Evolutionary conservation across 1,140 invertebrate species (phyloP).

Genomic region (Brachionus rubens): DNA sequence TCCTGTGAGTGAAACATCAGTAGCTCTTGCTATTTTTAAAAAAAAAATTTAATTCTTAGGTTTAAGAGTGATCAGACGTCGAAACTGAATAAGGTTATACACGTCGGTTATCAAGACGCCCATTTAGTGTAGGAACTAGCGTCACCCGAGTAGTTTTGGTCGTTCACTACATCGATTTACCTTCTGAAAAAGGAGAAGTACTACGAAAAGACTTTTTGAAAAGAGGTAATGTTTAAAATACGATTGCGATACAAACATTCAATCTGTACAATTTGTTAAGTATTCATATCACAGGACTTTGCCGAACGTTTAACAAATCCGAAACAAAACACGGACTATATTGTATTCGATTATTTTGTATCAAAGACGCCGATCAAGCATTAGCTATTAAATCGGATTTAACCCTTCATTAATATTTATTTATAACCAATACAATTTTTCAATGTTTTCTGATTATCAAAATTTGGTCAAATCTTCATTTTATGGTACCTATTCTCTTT

Average conservation of each 20-base stretch:
- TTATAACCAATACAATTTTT: constrained; percentile 37
- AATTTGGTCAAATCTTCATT: constrained; percentile 35
- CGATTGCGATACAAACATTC: constrained; percentile 16
- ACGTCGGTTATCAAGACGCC: constrained; percentile 13
- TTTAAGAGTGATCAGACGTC: constrained; percentile 33
- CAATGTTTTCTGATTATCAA: constrained; percentile 24
- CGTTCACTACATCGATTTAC: constrained; percentile 41
- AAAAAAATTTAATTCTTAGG: no score
- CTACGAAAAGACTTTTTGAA: neutral
- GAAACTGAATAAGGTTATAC: constrained; percentile 37
- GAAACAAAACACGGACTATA: neutral
- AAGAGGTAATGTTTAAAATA: constrained; percentile 1
- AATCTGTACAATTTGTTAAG: constrained; percentile 41
- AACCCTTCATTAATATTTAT: constrained; percentile 39
- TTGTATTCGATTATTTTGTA: constrained; percentile 25
- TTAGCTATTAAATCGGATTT: constrained; percentile 41
- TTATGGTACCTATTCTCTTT: constrained; percentile 39
- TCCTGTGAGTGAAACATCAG: no score
- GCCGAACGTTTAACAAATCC: neutral
- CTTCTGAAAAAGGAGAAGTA: neutral
- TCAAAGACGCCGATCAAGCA: constrained; percentile 21
- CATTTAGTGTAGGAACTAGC: constrained; percentile 41
- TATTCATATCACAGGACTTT: constrained; percentile 12
- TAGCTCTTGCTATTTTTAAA: no score
- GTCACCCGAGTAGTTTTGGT: constrained; percentile 35